These are phyloP conservation scores for Orthochromis indermauri DNA, from an alignment of 2,113 vertebrate genomes.

Conservation along the genomic window DNA sequence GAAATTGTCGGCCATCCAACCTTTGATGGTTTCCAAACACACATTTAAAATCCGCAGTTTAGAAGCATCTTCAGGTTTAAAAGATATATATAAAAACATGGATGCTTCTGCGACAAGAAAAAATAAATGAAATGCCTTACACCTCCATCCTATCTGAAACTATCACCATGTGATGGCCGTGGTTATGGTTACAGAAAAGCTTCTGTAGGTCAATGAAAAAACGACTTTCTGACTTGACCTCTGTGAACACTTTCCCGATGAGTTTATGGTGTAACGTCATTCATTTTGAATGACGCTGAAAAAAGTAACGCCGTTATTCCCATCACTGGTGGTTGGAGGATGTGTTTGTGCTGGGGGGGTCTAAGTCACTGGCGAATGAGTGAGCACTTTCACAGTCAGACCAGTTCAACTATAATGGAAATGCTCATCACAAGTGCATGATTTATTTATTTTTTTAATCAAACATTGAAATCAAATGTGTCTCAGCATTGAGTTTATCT, in stretches of 20 bases:
- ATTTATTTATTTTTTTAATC: not conserved
- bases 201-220: not conserved
- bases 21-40: too few species aligned
- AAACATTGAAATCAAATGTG: not conserved
- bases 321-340: not conserved
- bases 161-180: not conserved
- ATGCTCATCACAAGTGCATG: not conserved
- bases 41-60: too few species aligned
- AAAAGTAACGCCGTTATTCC: not conserved
- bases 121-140: not conserved
- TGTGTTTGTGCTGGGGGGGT: not conserved
- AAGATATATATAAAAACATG: too few species aligned
- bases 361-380: rapidly evolving
- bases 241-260: not conserved
- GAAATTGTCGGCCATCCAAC: too few species aligned
- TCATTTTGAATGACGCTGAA: not conserved
- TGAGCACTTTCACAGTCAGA: not conserved
- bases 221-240: not conserved
- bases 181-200: not conserved
- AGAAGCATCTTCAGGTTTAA: too few species aligned
- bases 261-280: not conserved
- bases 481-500: rapidly evolving
- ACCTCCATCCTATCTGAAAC: not conserved
- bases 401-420: not conserved
- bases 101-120: not conserved